Base-by-base conservation (phyloP, 1,140 invertebrate genomes). In the Formica selysi region DNA sequence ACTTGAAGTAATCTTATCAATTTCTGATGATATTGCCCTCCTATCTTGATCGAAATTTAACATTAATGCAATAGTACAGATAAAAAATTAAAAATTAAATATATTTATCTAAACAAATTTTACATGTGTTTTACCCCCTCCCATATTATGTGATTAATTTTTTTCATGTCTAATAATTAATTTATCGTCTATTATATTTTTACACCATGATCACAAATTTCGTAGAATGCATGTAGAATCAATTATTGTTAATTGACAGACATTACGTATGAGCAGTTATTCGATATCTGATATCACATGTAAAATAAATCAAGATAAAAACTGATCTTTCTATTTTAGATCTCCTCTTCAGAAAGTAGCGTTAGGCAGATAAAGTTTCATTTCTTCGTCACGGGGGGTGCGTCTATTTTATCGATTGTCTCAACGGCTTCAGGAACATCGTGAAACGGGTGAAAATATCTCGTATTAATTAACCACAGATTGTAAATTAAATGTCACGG, bases 361-460 rank as follows among this genome's bases (percentile, higher is more conserved):
- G 29, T 19, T 71, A 57, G 26, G 11, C 32, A 29, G 54, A 38
- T 65, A 19, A 78, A 22, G 61, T 48, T 36, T 44, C 26, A 78
- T 48, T 41, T 10, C 19, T 78, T 44, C 38, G 22, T 36, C 22
- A 44, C 2, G 8, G 8, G 41, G 10, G 62, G 32, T 54, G 32
- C 44, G 3, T 19, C 61, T 48, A 44, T 54, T 67, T 79, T 38
- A 67, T 54, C 29, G 61, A 48, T 79, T 29, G 22, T n/a, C 19
- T 41, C 22, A 3, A 16, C 16, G 29, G n/a, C 22, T 32, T 22
- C 26, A 13, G 19, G 13, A 64, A 78, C 26, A 78, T 85, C 68
- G 68, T 26, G 68, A 74, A 86, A 73, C 29, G 8, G 62, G 78
- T 29, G 85, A 86, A 81, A 86, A 59, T 85, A 38, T 71, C 67